phyloP scores from a whole-genome alignment of 1,140 invertebrate genomes.

The Eupeodes corollae region DNA sequence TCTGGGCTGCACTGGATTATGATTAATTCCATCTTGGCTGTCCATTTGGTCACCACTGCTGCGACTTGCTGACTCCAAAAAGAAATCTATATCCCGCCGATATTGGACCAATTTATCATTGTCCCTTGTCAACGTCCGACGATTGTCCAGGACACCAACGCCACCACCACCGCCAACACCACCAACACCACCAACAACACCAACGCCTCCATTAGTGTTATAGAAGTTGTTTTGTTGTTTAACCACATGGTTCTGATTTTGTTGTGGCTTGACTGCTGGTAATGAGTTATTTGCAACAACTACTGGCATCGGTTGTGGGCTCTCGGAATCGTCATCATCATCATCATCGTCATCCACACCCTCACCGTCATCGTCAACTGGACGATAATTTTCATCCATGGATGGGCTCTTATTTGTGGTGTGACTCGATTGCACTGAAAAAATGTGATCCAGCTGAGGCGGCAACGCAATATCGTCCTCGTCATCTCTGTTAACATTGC shows the following conservation, averaged over 20 bases:
- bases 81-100: constrained; percentile 33
- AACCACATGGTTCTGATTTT: constrained; percentile 1
- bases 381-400: background rate
- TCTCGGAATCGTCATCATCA: background rate
- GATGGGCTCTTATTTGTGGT: constrained; percentile 5
- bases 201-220: background rate
- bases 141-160: background rate
- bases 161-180: background rate
- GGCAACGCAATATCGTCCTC: constrained; percentile 19
- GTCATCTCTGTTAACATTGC: constrained; percentile 30
- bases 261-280: background rate
- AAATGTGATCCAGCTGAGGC: background rate
- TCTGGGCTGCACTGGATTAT: constrained; percentile 22
- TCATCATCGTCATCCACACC: constrained; percentile 10
- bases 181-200: background rate
- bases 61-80: constrained; percentile 33
- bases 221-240: background rate
- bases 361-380: constrained; percentile 15
- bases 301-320: background rate
- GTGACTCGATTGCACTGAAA: background rate
- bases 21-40: constrained; percentile 31
- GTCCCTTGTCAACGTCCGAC: background rate
- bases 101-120: background rate
- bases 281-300: constrained; percentile 1
- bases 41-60: constrained; percentile 31